These are phyloP conservation scores for Percopsis transmontana DNA, from an alignment of 2,113 vertebrate genomes.

Conservation along the genomic window DNA sequence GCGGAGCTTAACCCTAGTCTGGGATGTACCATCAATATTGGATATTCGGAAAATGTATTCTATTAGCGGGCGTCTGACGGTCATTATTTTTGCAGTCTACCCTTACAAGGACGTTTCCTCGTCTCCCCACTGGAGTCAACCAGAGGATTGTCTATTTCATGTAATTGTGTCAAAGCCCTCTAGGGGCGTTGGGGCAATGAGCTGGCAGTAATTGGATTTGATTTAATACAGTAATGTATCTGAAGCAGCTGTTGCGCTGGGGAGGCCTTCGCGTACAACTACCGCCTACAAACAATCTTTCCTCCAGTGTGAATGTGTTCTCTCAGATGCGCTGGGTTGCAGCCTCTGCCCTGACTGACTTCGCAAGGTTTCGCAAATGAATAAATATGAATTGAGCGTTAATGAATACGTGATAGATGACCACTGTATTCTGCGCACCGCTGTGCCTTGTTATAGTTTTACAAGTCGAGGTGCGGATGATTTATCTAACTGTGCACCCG, in stretches of 20 bases:
- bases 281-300: constrained; percentile 37
- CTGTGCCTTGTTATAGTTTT: constrained; percentile 2
- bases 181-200: constrained; percentile 49
- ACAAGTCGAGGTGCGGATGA: constrained; percentile 15
- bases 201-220: constrained; percentile 66
- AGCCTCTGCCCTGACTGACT: constrained; percentile 28
- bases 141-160: constrained; percentile 10
- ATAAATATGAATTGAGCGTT: not conserved
- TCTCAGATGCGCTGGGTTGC: constrained; percentile 22
- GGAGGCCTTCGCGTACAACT: constrained; percentile 49
- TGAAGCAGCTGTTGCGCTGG: constrained; percentile 61
- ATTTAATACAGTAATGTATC: constrained; percentile 67
- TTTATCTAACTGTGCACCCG: constrained; percentile 38
- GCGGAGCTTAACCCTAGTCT: no score
- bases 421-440: no score
- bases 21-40: not conserved
- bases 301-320: constrained; percentile 56
- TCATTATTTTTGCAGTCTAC: no score
- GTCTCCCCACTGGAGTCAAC: not conserved
- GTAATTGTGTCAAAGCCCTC: constrained; percentile 40
- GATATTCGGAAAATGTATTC: constrained; percentile 1
- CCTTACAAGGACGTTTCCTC: constrained; percentile 8
- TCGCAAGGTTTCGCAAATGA: not conserved
- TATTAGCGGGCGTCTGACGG: not conserved
- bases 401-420: no score